Percentiles rank a stretch among this genome's conserved stretches.
These are phyloP conservation scores for Sebastes hopkinsi DNA, from an alignment of 2,797 vertebrate species.

Conservation along the genomic window DNA sequence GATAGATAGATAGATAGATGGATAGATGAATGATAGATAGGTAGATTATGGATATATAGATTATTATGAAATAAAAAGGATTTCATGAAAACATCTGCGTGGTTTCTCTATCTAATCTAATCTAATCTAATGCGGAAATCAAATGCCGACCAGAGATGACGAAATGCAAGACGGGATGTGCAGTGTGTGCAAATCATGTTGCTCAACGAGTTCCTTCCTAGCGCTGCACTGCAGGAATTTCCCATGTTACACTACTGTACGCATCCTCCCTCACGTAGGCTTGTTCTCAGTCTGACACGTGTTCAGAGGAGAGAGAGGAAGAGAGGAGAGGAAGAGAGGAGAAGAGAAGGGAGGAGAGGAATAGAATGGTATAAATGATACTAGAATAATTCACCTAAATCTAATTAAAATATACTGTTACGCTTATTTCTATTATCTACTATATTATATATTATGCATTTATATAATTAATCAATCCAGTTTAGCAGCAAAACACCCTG, in stretches of 20 bases:
- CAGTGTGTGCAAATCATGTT: background rate
- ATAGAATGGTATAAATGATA: background rate
- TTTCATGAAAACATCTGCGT: too few relatives aligned
- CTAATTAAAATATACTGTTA: background rate
- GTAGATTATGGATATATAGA: too few relatives aligned
- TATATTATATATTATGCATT: background rate
- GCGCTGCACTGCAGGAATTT: slow-evolving; percentile 53
- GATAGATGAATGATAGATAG: too few relatives aligned
- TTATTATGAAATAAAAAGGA: too few relatives aligned
- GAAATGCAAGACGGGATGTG: background rate
- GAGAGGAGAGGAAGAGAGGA: background rate
- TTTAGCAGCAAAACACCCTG: background rate
- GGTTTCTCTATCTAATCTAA: background rate
- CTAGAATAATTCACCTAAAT: background rate
- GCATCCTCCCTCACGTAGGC: slow-evolving; percentile 66
- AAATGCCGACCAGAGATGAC: background rate
- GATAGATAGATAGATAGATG: too few relatives aligned
- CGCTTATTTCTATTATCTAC: background rate
- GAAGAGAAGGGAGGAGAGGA: background rate
- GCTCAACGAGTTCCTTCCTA: background rate
- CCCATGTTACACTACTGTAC: slow-evolving; percentile 44
- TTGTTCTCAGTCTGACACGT: slow-evolving; percentile 20
- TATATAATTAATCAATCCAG: background rate
- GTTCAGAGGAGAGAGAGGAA: background rate
- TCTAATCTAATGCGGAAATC: background rate